These are phyloP conservation scores for Ophonus ardosiacus DNA, from an alignment of 2,888 invertebrate genomes.

Conservation along the genomic window DNA sequence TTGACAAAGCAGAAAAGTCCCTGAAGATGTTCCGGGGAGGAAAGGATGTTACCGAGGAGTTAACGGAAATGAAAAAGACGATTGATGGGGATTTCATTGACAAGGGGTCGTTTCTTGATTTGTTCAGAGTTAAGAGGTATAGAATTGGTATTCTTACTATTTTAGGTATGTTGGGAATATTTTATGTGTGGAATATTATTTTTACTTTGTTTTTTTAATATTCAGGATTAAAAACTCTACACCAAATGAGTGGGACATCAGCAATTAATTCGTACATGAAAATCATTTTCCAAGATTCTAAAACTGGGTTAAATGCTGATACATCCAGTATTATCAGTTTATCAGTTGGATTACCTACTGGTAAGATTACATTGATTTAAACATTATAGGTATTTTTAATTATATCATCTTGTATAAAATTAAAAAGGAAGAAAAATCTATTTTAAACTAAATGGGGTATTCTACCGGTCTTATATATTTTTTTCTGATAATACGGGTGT, in stretches of 20 bases:
- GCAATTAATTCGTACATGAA: conserved; percentile 81
- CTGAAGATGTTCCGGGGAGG: conserved; percentile 72
- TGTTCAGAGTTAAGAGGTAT: conserved; percentile 68
- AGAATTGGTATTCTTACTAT: conserved; percentile 63
- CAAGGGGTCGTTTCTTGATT: conserved; percentile 71
- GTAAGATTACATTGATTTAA: conserved; percentile 70
- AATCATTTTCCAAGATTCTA: conserved; percentile 79
- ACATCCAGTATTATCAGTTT: conserved; percentile 80
- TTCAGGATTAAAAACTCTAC: conserved; percentile 78
- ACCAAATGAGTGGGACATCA: conserved; percentile 80
- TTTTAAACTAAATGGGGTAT: no score
- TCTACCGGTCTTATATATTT: no score
- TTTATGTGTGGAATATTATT: no score
- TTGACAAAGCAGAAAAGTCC: conserved; percentile 71
- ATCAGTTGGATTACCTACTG: conserved; percentile 78
- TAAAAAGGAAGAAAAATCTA: no score
- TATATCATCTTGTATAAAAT: no score
- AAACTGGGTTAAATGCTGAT: conserved; percentile 77
- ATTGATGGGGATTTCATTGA: conserved; percentile 72
- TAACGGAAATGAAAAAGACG: conserved; percentile 73
- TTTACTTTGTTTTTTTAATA: background rate
- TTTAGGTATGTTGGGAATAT: conserved; percentile 8
- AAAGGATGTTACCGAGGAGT: conserved; percentile 72
- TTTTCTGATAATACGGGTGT: no score
- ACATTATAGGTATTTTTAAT: background rate